Base-by-base conservation (phyloP, 2,797 vertebrate genomes). In the Adelosebastes latens region DNA sequence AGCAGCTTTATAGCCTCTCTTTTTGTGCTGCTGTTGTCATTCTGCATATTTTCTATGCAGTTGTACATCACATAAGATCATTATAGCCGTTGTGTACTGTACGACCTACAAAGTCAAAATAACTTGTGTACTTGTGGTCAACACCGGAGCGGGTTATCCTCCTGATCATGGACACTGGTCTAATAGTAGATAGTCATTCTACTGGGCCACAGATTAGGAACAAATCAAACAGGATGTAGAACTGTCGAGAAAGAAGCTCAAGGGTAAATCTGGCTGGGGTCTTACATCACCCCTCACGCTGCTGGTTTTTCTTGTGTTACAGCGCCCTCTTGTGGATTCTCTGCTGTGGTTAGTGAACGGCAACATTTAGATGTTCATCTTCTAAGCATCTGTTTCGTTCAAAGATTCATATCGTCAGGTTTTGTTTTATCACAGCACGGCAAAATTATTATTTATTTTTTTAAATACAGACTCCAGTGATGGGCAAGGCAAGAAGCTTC, bases 311-410 rank as follows among this genome's bases (percentile, higher is more conserved):
- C 65, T 88, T 82, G 67, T 87, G 66, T 72, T 66, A 24, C 53
- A 79, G 61, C 31, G 68, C 91, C 92, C 81, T 77, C 93, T 91
- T 46, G 84, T 89, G 93, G 89, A 55, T 62, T 12, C 2, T 59
- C 12, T 62, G 10, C 14, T 59, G 16, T 32, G 6, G 22, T 42
- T 20, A 20, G 4, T 32, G 36, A 12, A n/a, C 8, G 49, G 25
- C 14, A 66, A 9, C 14, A 36, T 59, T 6, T 60, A 14, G n/a
- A 7, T 61, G 27, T 39, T 12, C 9, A 10, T 34, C 2, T n/a
- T 25, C 14, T 27, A 8, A n/a, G 8, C 6, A 3, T 52, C 27
- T 53, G 14, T 74, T 34, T 18, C 11, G 3, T 53, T 53, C 18
- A 29, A 20, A 55, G 27, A 2, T 39, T 56, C 2, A 39, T 31